A percentile compares a stretch with the other conserved stretches of the same genome.
These are phyloP conservation scores for Glareola pratincola DNA, from an alignment of 2,113 vertebrate species.

Conservation along the genomic window DNA sequence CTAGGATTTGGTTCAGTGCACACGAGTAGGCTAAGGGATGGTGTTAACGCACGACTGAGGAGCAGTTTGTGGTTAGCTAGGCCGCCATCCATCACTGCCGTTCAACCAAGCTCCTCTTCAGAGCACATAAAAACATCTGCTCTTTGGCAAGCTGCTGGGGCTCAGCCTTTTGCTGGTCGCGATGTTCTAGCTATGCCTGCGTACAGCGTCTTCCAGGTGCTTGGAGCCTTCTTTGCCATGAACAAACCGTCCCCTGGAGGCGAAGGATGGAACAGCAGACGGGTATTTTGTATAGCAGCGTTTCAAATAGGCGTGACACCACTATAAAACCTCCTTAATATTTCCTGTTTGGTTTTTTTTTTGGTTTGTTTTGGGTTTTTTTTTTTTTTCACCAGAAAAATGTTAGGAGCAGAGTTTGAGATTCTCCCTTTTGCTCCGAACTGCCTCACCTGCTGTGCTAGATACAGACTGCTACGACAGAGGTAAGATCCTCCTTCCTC, in stretches of 20 bases:
- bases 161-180: neutral
- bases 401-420: neutral
- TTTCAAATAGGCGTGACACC: neutral
- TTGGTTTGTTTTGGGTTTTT: no score
- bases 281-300: neutral
- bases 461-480: neutral
- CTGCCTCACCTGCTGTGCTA: neutral
- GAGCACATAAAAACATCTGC: neutral
- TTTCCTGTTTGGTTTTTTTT: neutral
- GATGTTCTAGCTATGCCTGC: neutral
- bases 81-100: neutral
- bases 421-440: neutral
- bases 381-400: neutral
- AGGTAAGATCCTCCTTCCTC: neutral
- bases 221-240: neutral
- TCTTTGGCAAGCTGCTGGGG: neutral
- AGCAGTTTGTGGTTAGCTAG: neutral
- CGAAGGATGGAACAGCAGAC: neutral
- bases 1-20: neutral
- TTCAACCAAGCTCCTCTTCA: neutral
- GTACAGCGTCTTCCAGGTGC: neutral
- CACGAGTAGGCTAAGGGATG: neutral
- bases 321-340: neutral
- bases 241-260: neutral
- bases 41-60: accelerated